Base-by-base conservation (phyloP, 2,113 vertebrate species). In the Corydoras maculifer region DNA sequence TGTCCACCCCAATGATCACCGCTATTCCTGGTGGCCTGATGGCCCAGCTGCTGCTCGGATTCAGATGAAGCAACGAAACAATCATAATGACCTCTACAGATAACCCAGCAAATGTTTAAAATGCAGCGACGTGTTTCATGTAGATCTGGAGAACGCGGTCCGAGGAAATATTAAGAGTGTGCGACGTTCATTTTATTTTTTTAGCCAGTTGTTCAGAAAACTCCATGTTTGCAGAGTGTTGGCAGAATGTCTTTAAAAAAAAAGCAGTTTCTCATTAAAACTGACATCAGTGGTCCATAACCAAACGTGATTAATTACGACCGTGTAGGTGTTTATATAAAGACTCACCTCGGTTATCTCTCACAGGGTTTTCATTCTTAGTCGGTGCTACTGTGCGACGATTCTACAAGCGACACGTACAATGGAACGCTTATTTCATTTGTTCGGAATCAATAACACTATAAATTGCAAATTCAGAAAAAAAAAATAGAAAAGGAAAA, bases 261-360 rank as follows among this genome's bases (percentile, higher is more conserved):
- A 1, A 43, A 43, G 35, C 35, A 8, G 35, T 43, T 2, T 43
- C 4, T 43, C 35, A 2, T 43, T 43, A 43, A 5, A 43, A 43
- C 35, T 5, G 4, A 43, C 35, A 0, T 43, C 7, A 43, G 4
- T 43, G 35, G 35, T 5, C 35, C 4, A 43, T 43, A 43, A 43
- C 1, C 4, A 43, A 43, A 43, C 35, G 7, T 43, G 35, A 4
- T 43, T 5, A 43, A 43, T 43, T 43, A 43, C 35, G 4, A 43
- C 1, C 35, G 7, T 8, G 7, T 29, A 25, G 18, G 18, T 25
- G 18, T 25, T 31, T 5, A 18, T 14, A n/a, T 59, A 18, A 32
- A 73, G 66, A 31, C 82, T 68, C 86, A 97, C 96, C 96, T 94
- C 94, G 90, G 80, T 96, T 96, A 81, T 97, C 95, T 82, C 93